These are phyloP conservation scores for Acrobasis consociella DNA, from an alignment of 2,888 invertebrate genomes.

Conservation along the genomic window DNA sequence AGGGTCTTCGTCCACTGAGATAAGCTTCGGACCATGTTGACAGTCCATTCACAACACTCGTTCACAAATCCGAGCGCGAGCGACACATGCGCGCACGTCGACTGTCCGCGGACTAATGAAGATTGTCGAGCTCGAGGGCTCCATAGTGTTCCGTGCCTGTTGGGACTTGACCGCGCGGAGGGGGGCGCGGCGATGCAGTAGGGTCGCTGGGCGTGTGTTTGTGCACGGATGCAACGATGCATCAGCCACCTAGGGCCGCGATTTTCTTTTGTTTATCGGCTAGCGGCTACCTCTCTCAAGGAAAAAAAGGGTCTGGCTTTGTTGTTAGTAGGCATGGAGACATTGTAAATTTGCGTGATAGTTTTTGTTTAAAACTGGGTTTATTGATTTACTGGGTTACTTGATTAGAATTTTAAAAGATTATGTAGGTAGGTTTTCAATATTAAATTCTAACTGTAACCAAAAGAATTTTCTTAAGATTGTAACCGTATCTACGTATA, in stretches of 20 bases:
- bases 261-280: conserved; percentile 70
- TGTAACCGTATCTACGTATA: no score
- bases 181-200: conserved; percentile 42
- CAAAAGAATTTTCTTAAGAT: no score
- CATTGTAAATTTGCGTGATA: background rate
- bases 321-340: conserved; percentile 1
- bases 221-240: conserved; percentile 40
- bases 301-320: conserved; percentile 9
- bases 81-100: conserved; percentile 58
- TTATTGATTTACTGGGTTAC: no score
- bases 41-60: conserved; percentile 76
- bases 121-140: background rate
- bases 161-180: conserved; percentile 58
- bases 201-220: conserved; percentile 38
- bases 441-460: no score
- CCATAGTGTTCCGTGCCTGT: conserved; percentile 49
- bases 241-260: conserved; percentile 53
- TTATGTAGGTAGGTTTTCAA: no score
- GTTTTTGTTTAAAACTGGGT: background rate
- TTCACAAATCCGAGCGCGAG: conserved; percentile 62
- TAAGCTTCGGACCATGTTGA: conserved; percentile 92
- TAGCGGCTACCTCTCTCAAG: conserved; percentile 47
- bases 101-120: conserved; percentile 66
- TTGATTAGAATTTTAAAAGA: no score
- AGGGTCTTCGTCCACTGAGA: conserved; percentile 96